Evolutionary conservation across 2,888 invertebrate genomes (phyloP), one percentile per base, ranked within the genome.

Genomic region (Hoplodrina blanda): DNA sequence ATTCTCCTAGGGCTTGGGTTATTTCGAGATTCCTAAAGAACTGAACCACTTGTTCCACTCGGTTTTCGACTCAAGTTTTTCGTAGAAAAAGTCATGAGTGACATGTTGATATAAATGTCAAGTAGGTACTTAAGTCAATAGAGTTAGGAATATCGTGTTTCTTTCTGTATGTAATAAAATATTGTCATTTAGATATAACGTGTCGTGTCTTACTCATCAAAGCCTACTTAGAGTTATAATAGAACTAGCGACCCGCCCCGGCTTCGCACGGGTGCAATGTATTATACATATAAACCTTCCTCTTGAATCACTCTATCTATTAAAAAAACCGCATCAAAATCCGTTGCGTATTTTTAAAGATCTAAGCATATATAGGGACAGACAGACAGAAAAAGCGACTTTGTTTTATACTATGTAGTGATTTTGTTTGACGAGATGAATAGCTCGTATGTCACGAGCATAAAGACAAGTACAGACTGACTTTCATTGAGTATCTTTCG

Each of bases 51-150:
- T 44, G 11, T 37, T 15, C 11, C 30, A 49, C 37, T 57, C 30
- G 15, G 10, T 4, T 57, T 20, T 20, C 8, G 52, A 4, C 44
- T 65, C 49, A 49, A 70, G 46, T 30, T 20, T 41, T 54, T 49
- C 30, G 15, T 4, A n/a, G 41, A 25, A 73, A 37, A 73, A 50
- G 20, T 15, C 46, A 49, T 20, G 8, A 46, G 46, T 55, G 41
- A 41, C 41, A 41, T 13, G 17, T 41, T 55, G 33, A 25, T 46
- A 44, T 55, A 10, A 56, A 73, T 50, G 44, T 74, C 44, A 56
- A 71, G 56, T 8, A 37, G 37, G 37, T 74, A 33, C 33, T 25
- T 13, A 50, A 74, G 41, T 73, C 30, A 70, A 64, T 49, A 20
- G 15, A 37, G 37, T 8, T 46, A 30, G 3, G 64, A 49, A 30